phyloP scores from a whole-genome alignment of 2,888 invertebrate genomes.

The Zeuzera pyrina region DNA sequence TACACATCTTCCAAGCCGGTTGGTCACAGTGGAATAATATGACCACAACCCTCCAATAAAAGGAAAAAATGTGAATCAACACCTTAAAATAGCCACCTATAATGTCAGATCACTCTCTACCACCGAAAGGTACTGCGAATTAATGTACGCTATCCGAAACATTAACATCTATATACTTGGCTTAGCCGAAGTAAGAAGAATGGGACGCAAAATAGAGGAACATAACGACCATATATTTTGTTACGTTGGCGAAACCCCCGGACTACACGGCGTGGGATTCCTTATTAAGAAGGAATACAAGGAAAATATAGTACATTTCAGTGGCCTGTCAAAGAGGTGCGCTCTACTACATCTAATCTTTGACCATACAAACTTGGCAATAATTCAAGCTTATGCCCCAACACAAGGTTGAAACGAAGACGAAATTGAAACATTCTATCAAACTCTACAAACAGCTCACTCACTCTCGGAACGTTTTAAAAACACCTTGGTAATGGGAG shows the following conservation, averaged over 20 bases:
- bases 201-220: slow-evolving; percentile 14
- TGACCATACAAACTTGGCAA: too few species aligned
- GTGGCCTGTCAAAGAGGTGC: too few species aligned
- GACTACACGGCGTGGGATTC: slow-evolving; percentile 20
- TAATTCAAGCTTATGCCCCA: slow-evolving; percentile 16
- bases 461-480: too few species aligned
- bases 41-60: slow-evolving; percentile 14
- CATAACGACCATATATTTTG: slow-evolving; percentile 18
- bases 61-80: not conserved
- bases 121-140: too few species aligned
- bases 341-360: too few species aligned
- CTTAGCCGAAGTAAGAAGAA: slow-evolving; percentile 15
- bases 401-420: slow-evolving; percentile 12
- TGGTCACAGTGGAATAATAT: slow-evolving; percentile 13
- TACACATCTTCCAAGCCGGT: slow-evolving; percentile 12
- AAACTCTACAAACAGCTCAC: slow-evolving; percentile 7
- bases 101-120: too few species aligned
- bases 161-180: slow-evolving; percentile 20
- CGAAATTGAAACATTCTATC: slow-evolving; percentile 12
- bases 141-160: too few species aligned
- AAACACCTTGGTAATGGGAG: slow-evolving; percentile 5
- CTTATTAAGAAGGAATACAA: slow-evolving; percentile 21
- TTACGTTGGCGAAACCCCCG: slow-evolving; percentile 16
- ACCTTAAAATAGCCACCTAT: too few species aligned
- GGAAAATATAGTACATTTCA: too few species aligned